These are phyloP conservation scores for Anser brachyrhynchus DNA, from an alignment of 2,113 vertebrate genomes.

Conservation along the genomic window DNA sequence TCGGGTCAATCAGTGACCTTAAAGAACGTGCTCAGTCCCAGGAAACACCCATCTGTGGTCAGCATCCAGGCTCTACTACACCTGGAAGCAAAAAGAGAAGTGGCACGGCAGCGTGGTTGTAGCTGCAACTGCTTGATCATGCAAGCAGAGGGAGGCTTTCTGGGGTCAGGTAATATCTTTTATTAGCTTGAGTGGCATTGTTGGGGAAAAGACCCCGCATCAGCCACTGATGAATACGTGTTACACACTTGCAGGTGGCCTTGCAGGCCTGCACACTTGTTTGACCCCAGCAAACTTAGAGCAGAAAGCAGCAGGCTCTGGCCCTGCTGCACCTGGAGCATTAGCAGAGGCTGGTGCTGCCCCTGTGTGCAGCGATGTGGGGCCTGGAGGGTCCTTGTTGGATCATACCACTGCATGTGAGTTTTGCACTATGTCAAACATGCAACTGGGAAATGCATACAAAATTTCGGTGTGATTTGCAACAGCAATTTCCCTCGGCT, in stretches of 20 bases:
- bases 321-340: background rate
- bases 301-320: background rate
- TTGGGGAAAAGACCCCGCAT: background rate
- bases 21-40: background rate
- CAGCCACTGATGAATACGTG: background rate
- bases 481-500: background rate
- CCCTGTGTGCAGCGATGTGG: accelerated
- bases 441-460: background rate
- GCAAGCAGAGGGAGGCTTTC: background rate
- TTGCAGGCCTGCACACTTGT: background rate
- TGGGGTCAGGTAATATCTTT: background rate
- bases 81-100: background rate
- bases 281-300: background rate
- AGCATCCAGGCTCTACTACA: background rate
- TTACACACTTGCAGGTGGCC: background rate
- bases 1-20: background rate
- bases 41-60: background rate
- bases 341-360: background rate
- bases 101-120: background rate
- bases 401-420: background rate
- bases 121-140: background rate
- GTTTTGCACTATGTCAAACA: background rate
- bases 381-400: background rate
- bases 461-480: background rate
- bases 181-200: background rate